Evolutionary conservation across 2,113 vertebrate genomes (phyloP), one percentile per base, ranked within the genome.

Genomic region (Megaceryle torquata): DNA sequence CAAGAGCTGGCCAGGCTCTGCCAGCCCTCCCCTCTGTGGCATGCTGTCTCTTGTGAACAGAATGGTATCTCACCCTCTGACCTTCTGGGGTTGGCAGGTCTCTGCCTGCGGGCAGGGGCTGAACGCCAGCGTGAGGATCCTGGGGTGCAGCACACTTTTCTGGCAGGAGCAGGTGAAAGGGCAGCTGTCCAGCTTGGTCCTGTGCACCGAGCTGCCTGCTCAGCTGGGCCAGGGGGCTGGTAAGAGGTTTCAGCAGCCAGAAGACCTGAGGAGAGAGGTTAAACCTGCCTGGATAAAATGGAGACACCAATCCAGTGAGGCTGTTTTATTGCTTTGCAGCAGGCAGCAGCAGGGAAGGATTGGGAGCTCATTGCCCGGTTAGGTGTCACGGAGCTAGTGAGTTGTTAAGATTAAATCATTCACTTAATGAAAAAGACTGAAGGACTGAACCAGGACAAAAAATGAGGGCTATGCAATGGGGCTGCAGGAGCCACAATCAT

Each of bases 221-320:
- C 41, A 25, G 83, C 31, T 2, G 9, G 41, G 64, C 22, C 10
- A 54, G 3, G 5, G 63, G 10, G 22, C 54, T 80, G 46, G 11
- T 7, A n/a, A 29, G 70, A 74, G 33, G 16, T 61, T 72, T 74
- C 43, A 64, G 68, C 48, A 81, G 59, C 77, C 0, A 2, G 28
- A 29, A 86, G 56, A 76, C 61, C 26, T 41, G 53, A 68, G 53
- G 41, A 68, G 56, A 79, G 67, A 80, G 25, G 48, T 51, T 59
- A 80, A 86, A 71, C 25, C 24, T 71, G 41, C 76, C 57, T 56
- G 57, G 21, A 10, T 64, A 56, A 86, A 46, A 53, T 13, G 13
- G 11, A n/a, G 12, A 44, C 3, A 2, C 57, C 24, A 14, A 29
- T 12, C 7, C 0, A 0, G 57, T 0, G 3, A 88, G 61, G 37